Evolutionary conservation across 1,140 invertebrate species (phyloP), one percentile per base, ranked within the genome.

Genomic region (Bombus fervidus): DNA sequence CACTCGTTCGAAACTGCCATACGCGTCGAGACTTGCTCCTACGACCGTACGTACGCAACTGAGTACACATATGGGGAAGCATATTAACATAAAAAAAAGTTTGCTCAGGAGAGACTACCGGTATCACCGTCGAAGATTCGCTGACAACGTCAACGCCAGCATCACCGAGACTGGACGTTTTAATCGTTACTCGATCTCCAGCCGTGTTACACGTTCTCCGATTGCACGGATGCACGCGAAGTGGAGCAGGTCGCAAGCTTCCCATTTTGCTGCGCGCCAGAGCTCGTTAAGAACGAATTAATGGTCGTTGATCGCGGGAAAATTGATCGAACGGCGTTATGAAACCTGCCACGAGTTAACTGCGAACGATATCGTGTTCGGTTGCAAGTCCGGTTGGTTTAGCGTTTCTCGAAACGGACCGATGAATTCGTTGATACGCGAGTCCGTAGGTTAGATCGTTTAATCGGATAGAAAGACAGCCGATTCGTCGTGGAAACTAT

Each of bases 21-120:
- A 80, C 53, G 53, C 76, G 68, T 85, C 34, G 28, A 41, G 39
- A 47, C 41, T 85, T 41, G 13, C 39, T 81, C 28, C 25, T 53
- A 34, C 22, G 31, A 37, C 9, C 41, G 53, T 31, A 34, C n/a
- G 72, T 53, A 53, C 47, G 47, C 43, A 25, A 74, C 69, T 64
- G 41, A 18, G 83, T 75, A 75, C 84, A 68, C 62, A 69, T n/a
- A 74, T 47, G 9, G 31, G 66, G 9, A 47, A 8, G 39, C 22
- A 57, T 69, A 82, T 83, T 77, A 83, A 83, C 85, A 73, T 66
- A 73, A 41, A 34, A 18, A 66, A 73, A 79, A 74, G 82, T 80
- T 87, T 75, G 69, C 82, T 69, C 47, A 34, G 68, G 25, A 43
- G 37, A 66, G 6, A 47, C 82, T 84, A 86, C 85, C 73, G 47